A percentile compares a stretch with the other conserved stretches of the same genome.
These are phyloP conservation scores for Sorex araneus DNA, from an alignment of 2,113 vertebrate genomes.

Conservation along the genomic window DNA sequence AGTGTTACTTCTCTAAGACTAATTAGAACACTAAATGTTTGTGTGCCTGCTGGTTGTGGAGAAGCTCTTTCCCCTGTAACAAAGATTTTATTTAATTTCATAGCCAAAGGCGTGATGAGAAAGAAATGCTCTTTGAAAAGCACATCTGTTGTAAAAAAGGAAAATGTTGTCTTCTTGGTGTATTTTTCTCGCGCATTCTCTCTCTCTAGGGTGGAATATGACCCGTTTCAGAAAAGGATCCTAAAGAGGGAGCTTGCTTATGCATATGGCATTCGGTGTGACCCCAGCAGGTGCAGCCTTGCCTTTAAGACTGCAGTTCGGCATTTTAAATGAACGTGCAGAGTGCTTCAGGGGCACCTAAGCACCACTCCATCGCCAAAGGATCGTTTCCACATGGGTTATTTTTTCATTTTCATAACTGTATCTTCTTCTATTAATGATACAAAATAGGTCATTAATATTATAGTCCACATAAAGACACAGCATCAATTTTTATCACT, in stretches of 20 bases:
- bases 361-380: neutral
- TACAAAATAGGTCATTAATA: neutral
- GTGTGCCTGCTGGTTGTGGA: constrained; percentile 18
- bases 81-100: constrained; percentile 68
- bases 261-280: constrained; percentile 63
- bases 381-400: constrained; percentile 7
- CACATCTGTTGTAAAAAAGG: constrained; percentile 70
- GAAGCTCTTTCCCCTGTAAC: constrained; percentile 28
- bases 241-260: constrained; percentile 67
- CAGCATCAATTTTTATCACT: neutral
- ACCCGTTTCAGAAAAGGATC: constrained; percentile 75
- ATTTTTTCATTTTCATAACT: constrained; percentile 12
- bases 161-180: constrained; percentile 55
- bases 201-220: constrained; percentile 66
- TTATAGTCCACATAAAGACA: neutral
- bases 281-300: constrained; percentile 70
- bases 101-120: constrained; percentile 46
- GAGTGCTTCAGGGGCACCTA: constrained; percentile 16
- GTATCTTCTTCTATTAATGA: constrained; percentile 28
- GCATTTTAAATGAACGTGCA: constrained; percentile 42
- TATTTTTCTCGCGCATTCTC: constrained; percentile 55
- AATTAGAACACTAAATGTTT: constrained; percentile 47
- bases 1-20: constrained; percentile 29
- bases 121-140: constrained; percentile 66
- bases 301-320: constrained; percentile 53